Evolutionary conservation across 2,888 invertebrate genomes (phyloP).

Genomic region (Aromia moschata): DNA sequence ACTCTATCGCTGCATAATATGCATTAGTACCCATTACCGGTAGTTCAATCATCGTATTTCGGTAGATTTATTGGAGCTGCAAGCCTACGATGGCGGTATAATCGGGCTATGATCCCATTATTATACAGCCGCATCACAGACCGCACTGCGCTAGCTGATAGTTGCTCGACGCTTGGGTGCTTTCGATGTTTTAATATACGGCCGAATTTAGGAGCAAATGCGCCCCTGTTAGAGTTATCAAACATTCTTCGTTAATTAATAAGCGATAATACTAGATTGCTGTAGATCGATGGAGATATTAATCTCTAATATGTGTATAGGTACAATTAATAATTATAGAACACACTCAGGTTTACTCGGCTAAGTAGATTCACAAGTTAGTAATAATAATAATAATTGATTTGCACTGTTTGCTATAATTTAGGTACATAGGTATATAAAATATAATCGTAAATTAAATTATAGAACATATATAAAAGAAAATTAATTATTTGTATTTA

Average conservation of each 20-base stretch:
- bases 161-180: constrained; percentile 36
- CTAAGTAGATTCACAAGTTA: no score
- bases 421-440: no score
- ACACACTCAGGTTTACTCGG: no score
- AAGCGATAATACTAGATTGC: background rate
- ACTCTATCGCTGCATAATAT: constrained; percentile 15
- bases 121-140: constrained; percentile 57
- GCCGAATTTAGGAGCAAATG: constrained; percentile 28
- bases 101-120: constrained; percentile 62
- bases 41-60: constrained; percentile 29
- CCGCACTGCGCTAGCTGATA: constrained; percentile 45
- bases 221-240: constrained; percentile 21
- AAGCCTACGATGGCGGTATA: constrained; percentile 61
- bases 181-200: constrained; percentile 42
- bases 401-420: no score
- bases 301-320: no score
- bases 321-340: no score
- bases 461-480: no score
- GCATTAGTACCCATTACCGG: constrained; percentile 18
- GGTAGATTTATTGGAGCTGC: constrained; percentile 58
- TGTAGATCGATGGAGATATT: no score
- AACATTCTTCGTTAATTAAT: constrained; percentile 16
- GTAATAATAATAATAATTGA: no score
- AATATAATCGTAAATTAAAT: no score
- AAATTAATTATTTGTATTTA: no score